A percentile compares a stretch with the other conserved stretches of the same genome.
Evolutionary conservation across 2,113 vertebrate species (phyloP).

Genomic region (Chiloscyllium plagiosum): DNA sequence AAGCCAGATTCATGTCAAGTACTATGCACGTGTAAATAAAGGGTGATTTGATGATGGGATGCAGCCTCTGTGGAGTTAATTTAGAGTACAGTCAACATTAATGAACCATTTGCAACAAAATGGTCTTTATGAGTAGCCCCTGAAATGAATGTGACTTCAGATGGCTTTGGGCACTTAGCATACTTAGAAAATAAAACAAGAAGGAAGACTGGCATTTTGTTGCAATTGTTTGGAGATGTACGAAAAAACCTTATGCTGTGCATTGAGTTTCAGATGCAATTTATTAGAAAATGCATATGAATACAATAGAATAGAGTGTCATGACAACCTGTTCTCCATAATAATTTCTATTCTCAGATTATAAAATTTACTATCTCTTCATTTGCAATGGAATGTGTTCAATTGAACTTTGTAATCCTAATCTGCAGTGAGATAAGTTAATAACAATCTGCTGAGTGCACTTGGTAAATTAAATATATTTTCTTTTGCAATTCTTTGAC

Average conservation of each 20-base stretch:
- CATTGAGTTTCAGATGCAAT: background rate
- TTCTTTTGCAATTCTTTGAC: background rate
- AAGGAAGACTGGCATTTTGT: background rate
- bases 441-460: background rate
- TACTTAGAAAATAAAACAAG: background rate
- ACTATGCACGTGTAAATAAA: no score
- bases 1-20: no score
- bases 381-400: background rate
- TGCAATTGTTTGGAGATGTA: background rate
- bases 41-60: no score
- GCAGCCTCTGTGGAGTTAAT: no score
- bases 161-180: background rate
- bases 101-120: background rate
- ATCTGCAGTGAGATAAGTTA: background rate
- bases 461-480: slow-evolving; percentile 9
- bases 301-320: background rate
- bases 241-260: background rate
- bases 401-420: background rate
- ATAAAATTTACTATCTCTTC: background rate
- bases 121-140: background rate
- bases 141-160: background rate
- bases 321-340: background rate
- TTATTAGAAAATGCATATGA: background rate
- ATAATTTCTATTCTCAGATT: background rate
- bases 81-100: background rate